Evolutionary conservation across 2,888 invertebrate species (phyloP).

Genomic region (Agriotes lineatus): DNA sequence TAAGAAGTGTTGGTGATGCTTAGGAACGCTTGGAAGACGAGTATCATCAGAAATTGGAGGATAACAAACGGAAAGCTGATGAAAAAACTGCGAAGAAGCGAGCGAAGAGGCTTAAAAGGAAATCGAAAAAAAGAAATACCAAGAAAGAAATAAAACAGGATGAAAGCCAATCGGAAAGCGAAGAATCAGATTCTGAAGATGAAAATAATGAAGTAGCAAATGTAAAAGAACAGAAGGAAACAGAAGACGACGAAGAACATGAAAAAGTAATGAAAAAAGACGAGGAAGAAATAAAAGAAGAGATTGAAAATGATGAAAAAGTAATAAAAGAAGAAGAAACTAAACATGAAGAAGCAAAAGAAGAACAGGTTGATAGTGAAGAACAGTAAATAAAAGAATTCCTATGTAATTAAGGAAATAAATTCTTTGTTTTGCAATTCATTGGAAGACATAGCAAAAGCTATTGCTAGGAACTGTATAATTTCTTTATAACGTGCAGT

Average conservation of each 20-base stretch:
- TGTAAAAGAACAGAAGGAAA: neutral
- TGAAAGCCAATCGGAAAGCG: constrained; percentile 52
- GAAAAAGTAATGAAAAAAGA: too few relatives aligned
- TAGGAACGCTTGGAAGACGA: constrained; percentile 88
- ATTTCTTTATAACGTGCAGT: too few relatives aligned
- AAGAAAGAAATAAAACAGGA: constrained; percentile 61
- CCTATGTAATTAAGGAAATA: too few relatives aligned
- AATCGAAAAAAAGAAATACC: constrained; percentile 67
- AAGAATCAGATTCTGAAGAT: constrained; percentile 21
- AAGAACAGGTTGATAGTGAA: too few relatives aligned
- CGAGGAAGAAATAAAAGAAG: neutral
- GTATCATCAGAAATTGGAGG: constrained; percentile 83
- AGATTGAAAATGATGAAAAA: neutral
- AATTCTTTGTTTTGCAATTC: too few relatives aligned
- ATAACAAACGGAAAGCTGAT: constrained; percentile 79
- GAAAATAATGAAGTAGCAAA: neutral
- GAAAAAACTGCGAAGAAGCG: constrained; percentile 92
- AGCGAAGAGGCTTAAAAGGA: constrained; percentile 87
- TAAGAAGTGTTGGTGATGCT: constrained; percentile 47
- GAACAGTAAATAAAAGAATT: too few relatives aligned
- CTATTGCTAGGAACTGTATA: too few relatives aligned
- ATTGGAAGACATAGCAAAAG: too few relatives aligned
- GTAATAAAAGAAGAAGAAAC: neutral
- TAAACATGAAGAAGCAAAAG: neutral
- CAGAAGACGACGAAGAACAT: neutral